A percentile compares a stretch with the other conserved stretches of the same genome.
phyloP scores from a whole-genome alignment of 2,888 invertebrate genomes.

The Thereva unica region DNA sequence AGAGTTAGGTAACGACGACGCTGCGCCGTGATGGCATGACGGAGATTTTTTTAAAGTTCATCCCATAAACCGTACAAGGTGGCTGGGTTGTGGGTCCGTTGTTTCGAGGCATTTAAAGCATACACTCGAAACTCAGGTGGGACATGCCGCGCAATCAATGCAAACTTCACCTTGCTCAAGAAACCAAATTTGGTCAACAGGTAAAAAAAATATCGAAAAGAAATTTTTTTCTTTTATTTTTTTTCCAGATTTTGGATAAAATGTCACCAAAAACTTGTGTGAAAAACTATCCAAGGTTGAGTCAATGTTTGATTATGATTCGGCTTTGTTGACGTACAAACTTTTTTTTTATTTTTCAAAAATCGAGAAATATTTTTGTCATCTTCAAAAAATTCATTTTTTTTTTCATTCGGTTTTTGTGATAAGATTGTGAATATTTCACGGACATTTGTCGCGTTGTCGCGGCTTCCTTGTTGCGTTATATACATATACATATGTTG shows the following conservation, averaged over 20 bases:
- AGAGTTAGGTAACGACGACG: slow-evolving; percentile 20
- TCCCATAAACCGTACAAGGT: slow-evolving; percentile 6
- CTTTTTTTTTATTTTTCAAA: too few species aligned
- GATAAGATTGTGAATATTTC: too few species aligned
- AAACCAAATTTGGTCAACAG: not conserved
- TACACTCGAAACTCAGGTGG: too few species aligned
- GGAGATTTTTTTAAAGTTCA: slow-evolving; percentile 15
- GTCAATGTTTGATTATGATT: slow-evolving; percentile 9
- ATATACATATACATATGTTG: too few species aligned
- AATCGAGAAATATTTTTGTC: too few species aligned
- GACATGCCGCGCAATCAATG: slow-evolving; percentile 12
- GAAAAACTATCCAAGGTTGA: slow-evolving; percentile 24
- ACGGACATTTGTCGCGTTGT: too few species aligned
- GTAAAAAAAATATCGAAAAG: too few species aligned
- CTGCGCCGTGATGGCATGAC: not conserved
- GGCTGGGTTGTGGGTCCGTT: not conserved
- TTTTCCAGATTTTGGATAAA: slow-evolving; percentile 4
- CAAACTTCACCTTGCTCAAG: slow-evolving; percentile 33
- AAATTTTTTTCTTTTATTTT: not conserved
- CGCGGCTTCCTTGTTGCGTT: too few species aligned
- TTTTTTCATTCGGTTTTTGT: too few species aligned
- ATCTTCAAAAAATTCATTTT: too few species aligned
- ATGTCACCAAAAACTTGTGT: slow-evolving; percentile 19
- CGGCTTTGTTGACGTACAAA: not conserved
- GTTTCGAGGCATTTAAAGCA: too few species aligned